Evolutionary conservation across 2,797 vertebrate genomes (phyloP), one percentile per base, ranked within the genome.

Genomic region (Orientallactaga sibirica): DNA sequence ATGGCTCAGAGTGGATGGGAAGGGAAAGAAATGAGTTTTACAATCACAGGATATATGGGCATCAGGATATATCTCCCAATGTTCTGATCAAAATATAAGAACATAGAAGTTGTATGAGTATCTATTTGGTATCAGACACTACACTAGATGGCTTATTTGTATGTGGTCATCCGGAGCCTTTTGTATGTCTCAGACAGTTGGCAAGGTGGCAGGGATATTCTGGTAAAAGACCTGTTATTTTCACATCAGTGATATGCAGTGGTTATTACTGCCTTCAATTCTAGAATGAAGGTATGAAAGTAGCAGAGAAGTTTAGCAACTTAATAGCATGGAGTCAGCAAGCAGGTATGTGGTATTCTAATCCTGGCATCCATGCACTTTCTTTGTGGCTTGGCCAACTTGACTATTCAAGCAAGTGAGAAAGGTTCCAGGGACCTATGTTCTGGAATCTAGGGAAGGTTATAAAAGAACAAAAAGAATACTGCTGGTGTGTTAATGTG

Each of bases 21-120:
- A 90, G 68, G 12, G 64, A 83, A n/a, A 75, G 15, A 37, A 58
- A 70, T 71, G 62, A 43, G 8, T 91, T 95, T 92, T 87, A 55
- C 1, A 33, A 52, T 86, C 2, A 61, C 2, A 81, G 20, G 64
- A 33, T 3, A 58, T 29, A 55, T 64, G 61, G 52, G 43, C 41
- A 41, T 68, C 27, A 75, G n/a, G 29, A 90, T 95, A 66, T 92
- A 74, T 74, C 78, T 94, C 19, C 33, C 76, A 25, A 33, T 67
- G 68, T 41, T 89, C 2, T 20, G 64, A 79, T 84, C 43, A 29
- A 25, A 61, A 68, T 58, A 58, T 58, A 58, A 58, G 55, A 9
- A 48, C 48, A 27, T n/a, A 84, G 68, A 83, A 81, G 33, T 73
- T 68, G 20, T 73, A 33, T 55, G 80, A 79, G 10, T 24, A 92